A percentile compares a stretch with the other conserved stretches of the same genome.
phyloP scores from a whole-genome alignment of 2,888 invertebrate species.

The Drosophila fulvimacula region DNA sequence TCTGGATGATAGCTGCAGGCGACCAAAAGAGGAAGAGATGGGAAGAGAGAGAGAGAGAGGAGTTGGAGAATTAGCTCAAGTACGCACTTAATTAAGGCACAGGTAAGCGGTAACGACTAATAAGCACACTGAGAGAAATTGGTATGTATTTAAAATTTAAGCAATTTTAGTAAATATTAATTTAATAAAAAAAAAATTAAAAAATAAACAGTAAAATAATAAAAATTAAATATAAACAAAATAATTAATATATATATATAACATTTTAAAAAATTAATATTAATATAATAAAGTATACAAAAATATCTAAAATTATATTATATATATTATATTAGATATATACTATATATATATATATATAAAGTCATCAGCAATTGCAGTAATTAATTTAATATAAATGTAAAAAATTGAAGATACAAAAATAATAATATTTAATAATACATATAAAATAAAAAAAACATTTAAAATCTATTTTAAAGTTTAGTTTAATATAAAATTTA shows the following conservation, averaged over 20 bases:
- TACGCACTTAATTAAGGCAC: slow-evolving; percentile 80
- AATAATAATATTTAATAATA: no score
- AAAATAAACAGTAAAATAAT: neutral
- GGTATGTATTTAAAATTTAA: neutral
- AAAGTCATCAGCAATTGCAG: no score
- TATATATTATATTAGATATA: no score
- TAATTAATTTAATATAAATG: no score
- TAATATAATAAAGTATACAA: no score
- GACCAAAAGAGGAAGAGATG: slow-evolving; percentile 5
- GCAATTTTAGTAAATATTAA: neutral
- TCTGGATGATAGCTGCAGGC: slow-evolving; percentile 86
- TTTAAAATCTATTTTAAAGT: no score
- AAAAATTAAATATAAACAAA: neutral
- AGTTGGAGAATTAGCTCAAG: slow-evolving; percentile 23
- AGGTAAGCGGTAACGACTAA: slow-evolving; percentile 9
- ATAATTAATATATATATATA: no score
- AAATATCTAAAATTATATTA: no score
- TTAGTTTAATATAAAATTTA: no score
- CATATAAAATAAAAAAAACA: no score
- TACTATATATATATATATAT: no score
- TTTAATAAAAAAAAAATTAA: neutral
- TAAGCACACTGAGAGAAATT: slow-evolving; percentile 34
- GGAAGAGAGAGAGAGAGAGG: slow-evolving; percentile 6
- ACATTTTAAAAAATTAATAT: neutral
- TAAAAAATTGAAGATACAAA: no score